Conservation (phyloP, 2,888 invertebrate species). For the Melieria picta region DNA sequence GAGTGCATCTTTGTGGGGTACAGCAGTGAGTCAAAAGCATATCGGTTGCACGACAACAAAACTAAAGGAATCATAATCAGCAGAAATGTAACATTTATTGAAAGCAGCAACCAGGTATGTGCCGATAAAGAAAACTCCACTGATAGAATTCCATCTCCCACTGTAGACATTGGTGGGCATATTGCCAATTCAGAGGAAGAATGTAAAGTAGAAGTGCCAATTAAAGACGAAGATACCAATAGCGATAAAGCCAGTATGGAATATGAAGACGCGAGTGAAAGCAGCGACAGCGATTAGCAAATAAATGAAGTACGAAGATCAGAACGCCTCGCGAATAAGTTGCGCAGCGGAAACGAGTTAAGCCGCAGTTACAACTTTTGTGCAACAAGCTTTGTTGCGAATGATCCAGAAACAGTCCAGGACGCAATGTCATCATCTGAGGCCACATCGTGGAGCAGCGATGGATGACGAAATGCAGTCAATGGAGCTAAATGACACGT, state of each 20-base stretch:
- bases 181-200: slow-evolving; percentile 34
- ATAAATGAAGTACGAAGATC: slow-evolving; percentile 2
- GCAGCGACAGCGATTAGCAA: background rate
- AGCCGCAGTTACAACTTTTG: background rate
- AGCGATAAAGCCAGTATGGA: background rate
- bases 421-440: slow-evolving; percentile 9
- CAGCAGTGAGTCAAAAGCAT: slow-evolving; percentile 34
- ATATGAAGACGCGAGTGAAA: background rate
- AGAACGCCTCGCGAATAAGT: slow-evolving; percentile 8
- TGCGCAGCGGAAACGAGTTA: too few species aligned
- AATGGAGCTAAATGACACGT: background rate
- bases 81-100: slow-evolving; percentile 40
- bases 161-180: slow-evolving; percentile 5
- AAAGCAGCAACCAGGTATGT: slow-evolving; percentile 27
- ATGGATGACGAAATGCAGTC: slow-evolving; percentile 20
- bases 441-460: slow-evolving; percentile 5
- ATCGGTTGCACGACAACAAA: slow-evolving; percentile 26
- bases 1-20: slow-evolving; percentile 43
- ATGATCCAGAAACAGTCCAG: background rate
- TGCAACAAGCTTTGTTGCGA: background rate
- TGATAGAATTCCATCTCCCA: slow-evolving; percentile 14
- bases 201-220: slow-evolving; percentile 13
- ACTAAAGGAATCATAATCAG: slow-evolving; percentile 34
- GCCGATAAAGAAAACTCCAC: background rate
- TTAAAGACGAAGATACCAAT: background rate